phyloP scores from a whole-genome alignment of 2,113 vertebrate species.

The Cettia cetti region DNA sequence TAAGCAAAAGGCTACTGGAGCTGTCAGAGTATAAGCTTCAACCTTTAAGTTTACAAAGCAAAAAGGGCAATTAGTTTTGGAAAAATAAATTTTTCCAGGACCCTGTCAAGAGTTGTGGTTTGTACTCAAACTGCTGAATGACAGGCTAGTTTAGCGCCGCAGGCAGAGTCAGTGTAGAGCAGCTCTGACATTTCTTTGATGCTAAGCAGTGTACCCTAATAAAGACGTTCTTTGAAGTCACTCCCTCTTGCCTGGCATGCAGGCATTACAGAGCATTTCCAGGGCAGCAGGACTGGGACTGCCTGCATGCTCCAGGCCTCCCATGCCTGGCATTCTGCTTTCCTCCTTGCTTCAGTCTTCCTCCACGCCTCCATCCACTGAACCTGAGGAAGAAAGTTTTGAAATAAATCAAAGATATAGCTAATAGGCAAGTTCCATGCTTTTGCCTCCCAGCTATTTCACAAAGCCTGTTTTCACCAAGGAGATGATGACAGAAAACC shows the following conservation, averaged over 20 bases:
- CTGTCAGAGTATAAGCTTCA: constrained; percentile 73
- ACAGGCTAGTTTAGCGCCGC: constrained; percentile 47
- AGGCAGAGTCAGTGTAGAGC: constrained; percentile 13
- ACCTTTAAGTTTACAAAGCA: constrained; percentile 80
- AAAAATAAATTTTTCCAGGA: constrained; percentile 72
- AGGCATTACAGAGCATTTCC: not conserved
- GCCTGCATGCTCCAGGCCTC: not conserved
- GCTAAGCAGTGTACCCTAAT: constrained; percentile 26
- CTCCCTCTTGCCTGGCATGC: not conserved
- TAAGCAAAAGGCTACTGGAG: constrained; percentile 66
- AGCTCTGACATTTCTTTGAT: constrained; percentile 69
- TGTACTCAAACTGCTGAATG: constrained; percentile 49
- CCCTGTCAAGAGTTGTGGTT: constrained; percentile 38
- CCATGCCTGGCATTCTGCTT: not conserved
- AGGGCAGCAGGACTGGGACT: not conserved
- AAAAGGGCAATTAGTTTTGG: constrained; percentile 78
- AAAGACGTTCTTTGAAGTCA: constrained; percentile 26
- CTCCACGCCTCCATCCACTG: not conserved
- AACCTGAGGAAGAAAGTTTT: not conserved
- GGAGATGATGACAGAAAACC: not conserved
- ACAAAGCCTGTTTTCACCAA: not conserved
- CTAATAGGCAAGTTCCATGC: not conserved
- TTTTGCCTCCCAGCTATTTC: not conserved
- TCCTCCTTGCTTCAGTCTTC: not conserved
- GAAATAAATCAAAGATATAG: not conserved